Base-by-base conservation (phyloP, 2,888 invertebrate species). In the Dione juno region DNA sequence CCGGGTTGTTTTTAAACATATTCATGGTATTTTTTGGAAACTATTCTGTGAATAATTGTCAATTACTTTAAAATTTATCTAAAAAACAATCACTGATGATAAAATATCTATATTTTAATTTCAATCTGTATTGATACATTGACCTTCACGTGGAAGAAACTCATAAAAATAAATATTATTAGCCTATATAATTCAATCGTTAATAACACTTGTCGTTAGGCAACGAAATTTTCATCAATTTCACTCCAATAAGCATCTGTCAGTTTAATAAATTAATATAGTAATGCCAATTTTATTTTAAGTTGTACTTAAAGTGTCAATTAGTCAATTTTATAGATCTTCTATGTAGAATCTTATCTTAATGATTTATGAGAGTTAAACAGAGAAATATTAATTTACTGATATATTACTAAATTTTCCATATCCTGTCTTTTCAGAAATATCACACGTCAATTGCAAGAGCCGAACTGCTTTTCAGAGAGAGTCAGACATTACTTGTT, bases 201-300 rank as follows among this genome's bases (percentile, higher is more conserved):
- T 48, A 50, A 67, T 67, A 58, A 58, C 14, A 19, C 40, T 37
- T n/a, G 50, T 58, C 50, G 21, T 40, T 48, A 58, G 45, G 19
- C 37, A 21, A 40, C 37, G 50, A 40, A 48, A 40, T 58, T 66
- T 43, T 58, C 50, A 35, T 58, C 50, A 58, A 58, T 67, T 21
- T 43, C n/a, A 43, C 21, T 21, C 14, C 21, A n/a, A n/a, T 59
- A 59, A 43, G 19, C 43, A 41, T 0, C 59, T 43, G 14, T 43
- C 37, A 57, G n/a, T 43, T 41, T 59, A 43, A 21, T 21, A 19
- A 54, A 58, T 41, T 41, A 40, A 58, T 58, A 10, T 58, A 7
- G 21, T 58, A 9, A 41, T 41, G 3, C 14, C 28, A 28, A 28
- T 28, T 28, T 28, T 28, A 28, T 28, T 28, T 28, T 2, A 28